Evolutionary conservation across 2,113 vertebrate species (phyloP).

Genomic region (Cettia cetti): DNA sequence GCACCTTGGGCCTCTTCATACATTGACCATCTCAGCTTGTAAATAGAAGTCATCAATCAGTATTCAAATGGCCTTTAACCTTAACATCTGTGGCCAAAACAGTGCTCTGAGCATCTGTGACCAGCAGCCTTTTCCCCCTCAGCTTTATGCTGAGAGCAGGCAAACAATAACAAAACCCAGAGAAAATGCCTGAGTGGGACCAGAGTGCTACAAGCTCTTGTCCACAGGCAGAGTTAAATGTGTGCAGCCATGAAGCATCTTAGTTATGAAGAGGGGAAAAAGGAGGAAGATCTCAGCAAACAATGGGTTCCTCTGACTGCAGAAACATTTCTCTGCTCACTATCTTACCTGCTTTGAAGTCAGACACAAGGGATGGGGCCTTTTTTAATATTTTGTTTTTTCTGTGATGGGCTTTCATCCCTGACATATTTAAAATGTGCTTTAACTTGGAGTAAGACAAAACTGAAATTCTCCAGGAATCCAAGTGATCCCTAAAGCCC

Average conservation of each 20-base stretch:
- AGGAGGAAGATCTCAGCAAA: background rate
- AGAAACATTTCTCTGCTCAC: conserved; percentile 44
- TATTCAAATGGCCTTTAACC: conserved; percentile 82
- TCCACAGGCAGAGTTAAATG: background rate
- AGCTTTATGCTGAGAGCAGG: background rate
- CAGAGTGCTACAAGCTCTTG: background rate
- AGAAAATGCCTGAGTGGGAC: background rate
- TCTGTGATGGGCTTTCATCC: conserved; percentile 63
- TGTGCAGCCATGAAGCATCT: background rate
- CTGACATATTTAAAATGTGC: conserved; percentile 66
- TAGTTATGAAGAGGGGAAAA: background rate
- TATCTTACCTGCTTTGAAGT: conserved; percentile 66
- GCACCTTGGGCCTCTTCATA: background rate
- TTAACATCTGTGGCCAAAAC: conserved; percentile 83
- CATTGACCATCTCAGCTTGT: conserved; percentile 73
- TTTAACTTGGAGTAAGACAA: conserved; percentile 54
- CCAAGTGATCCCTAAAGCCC: conserved; percentile 69
- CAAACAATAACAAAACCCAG: conserved; percentile 15
- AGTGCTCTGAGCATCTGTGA: conserved; percentile 33
- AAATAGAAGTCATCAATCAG: conserved; percentile 80
- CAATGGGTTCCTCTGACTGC: conserved; percentile 6
- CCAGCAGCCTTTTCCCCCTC: background rate
- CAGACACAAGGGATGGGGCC: conserved; percentile 41
- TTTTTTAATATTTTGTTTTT: conserved; percentile 59
- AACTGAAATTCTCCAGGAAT: conserved; percentile 64